Percentiles rank a stretch among this genome's conserved stretches.
phyloP scores from a whole-genome alignment of 2,113 vertebrate species.

The Crotalus helleri region DNA sequence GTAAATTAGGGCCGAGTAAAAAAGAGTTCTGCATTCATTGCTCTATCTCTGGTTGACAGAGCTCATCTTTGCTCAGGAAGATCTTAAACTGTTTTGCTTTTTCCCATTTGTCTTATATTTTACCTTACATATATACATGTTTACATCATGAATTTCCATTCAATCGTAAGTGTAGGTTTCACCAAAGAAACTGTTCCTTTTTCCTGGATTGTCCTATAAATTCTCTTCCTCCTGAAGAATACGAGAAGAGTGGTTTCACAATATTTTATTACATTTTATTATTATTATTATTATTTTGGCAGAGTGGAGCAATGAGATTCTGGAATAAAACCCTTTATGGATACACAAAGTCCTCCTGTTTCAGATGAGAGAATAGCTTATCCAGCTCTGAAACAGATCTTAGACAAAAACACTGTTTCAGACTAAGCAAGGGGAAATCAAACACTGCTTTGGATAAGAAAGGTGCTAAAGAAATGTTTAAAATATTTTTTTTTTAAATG shows the following conservation, averaged over 20 bases:
- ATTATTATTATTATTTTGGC: not conserved
- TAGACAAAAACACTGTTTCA: not conserved
- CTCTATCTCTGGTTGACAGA: not conserved
- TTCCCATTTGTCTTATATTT: not conserved
- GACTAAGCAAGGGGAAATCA: not conserved
- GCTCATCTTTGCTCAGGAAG: not conserved
- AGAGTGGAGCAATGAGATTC: not conserved
- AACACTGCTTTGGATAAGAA: not conserved
- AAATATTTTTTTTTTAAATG: not conserved
- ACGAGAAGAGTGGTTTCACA: not conserved
- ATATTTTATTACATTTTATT: not conserved
- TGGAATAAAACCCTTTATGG: not conserved
- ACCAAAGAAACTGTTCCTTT: not conserved
- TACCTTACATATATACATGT: not conserved
- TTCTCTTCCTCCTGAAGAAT: not conserved
- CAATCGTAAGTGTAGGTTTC: not conserved
- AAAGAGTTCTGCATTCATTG: not conserved
- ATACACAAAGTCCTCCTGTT: not conserved
- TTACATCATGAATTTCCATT: not conserved
- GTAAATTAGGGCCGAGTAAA: not conserved
- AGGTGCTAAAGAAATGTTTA: not conserved
- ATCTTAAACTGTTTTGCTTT: not conserved
- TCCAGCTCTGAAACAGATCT: not conserved
- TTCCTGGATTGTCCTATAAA: not conserved
- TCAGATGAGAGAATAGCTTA: not conserved